Evolutionary conservation across 2,113 vertebrate genomes (phyloP).

Genomic region (Megalops atlanticus): DNA sequence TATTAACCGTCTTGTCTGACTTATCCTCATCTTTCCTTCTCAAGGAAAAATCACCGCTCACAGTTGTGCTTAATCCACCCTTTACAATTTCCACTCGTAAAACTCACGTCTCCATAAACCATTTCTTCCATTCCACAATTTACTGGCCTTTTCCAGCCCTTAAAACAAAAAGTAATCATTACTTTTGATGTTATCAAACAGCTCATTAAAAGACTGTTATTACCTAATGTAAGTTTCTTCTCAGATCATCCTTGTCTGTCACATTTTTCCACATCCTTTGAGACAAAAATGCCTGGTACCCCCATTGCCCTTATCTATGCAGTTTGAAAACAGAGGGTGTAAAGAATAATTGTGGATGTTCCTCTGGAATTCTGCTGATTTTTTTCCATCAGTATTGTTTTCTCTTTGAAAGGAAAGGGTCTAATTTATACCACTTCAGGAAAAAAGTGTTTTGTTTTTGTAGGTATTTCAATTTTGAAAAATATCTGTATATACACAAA

Average conservation of each 20-base stretch:
- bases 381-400: too few relatives aligned
- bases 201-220: constrained; percentile 29
- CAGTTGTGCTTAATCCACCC: constrained; percentile 11
- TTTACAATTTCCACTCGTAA: constrained; percentile 37
- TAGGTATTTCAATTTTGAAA: too few relatives aligned
- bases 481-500: too few relatives aligned
- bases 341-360: background rate
- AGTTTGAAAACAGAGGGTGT: background rate
- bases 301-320: background rate
- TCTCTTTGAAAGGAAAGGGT: too few relatives aligned
- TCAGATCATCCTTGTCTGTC: background rate
- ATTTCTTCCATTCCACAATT: background rate
- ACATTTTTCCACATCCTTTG: background rate
- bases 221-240: constrained; percentile 9
- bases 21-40: background rate
- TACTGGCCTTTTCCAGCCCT: constrained; percentile 23
- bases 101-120: constrained; percentile 1
- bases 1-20: background rate
- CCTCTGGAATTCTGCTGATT: too few relatives aligned
- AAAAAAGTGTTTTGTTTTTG: too few relatives aligned
- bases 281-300: background rate
- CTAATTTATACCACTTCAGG: too few relatives aligned
- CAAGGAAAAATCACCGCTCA: background rate
- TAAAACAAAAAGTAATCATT: background rate
- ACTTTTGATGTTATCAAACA: constrained; percentile 26